Evolutionary conservation across 2,888 invertebrate genomes (phyloP), one percentile per base, ranked within the genome.

Genomic region (Xanthia icteritia): DNA sequence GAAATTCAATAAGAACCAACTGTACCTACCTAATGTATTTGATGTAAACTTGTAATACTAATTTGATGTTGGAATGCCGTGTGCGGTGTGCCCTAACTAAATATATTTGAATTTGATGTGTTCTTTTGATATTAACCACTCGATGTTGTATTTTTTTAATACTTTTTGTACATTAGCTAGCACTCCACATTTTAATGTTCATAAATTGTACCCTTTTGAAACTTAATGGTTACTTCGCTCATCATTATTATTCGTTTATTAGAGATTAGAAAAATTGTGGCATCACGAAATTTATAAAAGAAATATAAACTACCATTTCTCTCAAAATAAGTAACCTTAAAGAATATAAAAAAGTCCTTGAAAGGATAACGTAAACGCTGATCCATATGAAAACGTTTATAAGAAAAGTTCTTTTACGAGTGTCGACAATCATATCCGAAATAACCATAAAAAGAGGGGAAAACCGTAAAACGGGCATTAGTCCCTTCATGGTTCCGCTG

Each of bases 391-490:
- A 89, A 89, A 86, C 91, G 90, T 92, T 93, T 91, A 91, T 91
- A 91, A 91, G 91, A 91, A 89, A 92, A 92, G 90, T 92, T 92
- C 84, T 93, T 93, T 93, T 93, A 93, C 92, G 94, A 93, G 92
- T 91, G 93, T 90, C 92, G 93, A 93, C 94, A 94, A 95, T 94
- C 92, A 94, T 95, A 94, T 93, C 91, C 92, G 92, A 93, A 93
- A 94, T 94, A 93, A 92, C 91, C 93, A 92, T 95, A 94, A 95
- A 95, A 94, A 93, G 82, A 76, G 92, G 94, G 92, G 91, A 91
- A 90, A 89, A 91, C 92, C 94, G 92, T 95, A 95, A 95, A 95
- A 92, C 91, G 92, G 89, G 90, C 94, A 94, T 95, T 95, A 94
- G 94, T 92, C 93, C 94, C 93, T 92, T 90, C 91, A 90, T 90